Evolutionary conservation across 2,797 vertebrate genomes (phyloP), one percentile per base, ranked within the genome.

Genomic region (Sebastes matsubarae): DNA sequence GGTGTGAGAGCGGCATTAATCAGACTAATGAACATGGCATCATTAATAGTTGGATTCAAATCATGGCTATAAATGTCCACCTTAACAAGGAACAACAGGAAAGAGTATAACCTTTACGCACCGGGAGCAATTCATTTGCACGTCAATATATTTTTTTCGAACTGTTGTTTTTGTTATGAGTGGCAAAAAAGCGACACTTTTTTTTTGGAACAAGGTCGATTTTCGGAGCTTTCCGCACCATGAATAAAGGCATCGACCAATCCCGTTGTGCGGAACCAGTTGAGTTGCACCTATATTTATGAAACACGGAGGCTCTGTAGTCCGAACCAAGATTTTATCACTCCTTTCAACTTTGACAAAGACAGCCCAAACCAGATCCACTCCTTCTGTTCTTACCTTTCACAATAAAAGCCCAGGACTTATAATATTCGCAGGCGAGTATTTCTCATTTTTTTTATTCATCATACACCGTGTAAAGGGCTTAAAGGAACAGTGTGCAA

Each of bases 1-100:
- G 34, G 14, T 55, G 58, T 68, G 67, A 75, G 60, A 68, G 27
- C 42, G 16, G 73, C 54, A 71, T 68, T 78, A 74, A 76, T 79
- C 80, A 52, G 18, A 55, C 32, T 82, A 78, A 84, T 86, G 70
- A 86, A 64, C 55, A 18, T 14, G 24, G 14, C 27, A 59, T 81
- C 67, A n/a, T 70, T 58, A 38, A 18, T n/a, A 24, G 20, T 22
- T 38, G 14, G 77, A 59, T 54, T 80, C 50, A 78, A 79, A 72
- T 75, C 64, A 72, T 9, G 13, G n/a, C 11, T 29, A 30, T 58
- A 68, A 74, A 77, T 55, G 55, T n/a, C 42, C 12, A 25, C 46
- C 18, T 25, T 65, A 58, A 72, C 27, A 52, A 65, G 67, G 27
- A 68, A 24, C 8, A 63, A 58, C 8, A 27, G n/a, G n/a, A 71